phyloP scores from a whole-genome alignment of 2,888 invertebrate species.

The Sinohyriopsis cumingii region DNA sequence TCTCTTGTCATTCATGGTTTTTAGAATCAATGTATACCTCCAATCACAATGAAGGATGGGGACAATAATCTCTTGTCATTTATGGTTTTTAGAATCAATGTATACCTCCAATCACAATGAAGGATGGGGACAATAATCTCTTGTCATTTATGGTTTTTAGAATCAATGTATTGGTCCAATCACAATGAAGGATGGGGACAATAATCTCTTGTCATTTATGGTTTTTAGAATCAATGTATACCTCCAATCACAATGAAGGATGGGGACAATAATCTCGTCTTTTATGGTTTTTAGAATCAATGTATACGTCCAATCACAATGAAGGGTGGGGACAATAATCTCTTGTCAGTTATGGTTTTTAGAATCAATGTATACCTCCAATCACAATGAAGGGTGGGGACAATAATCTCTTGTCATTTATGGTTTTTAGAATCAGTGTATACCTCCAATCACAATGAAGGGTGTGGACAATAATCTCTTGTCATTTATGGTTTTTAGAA shows the following conservation, averaged over 20 bases:
- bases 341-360: slow-evolving; percentile 7
- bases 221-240: slow-evolving; percentile 46
- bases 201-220: slow-evolving; percentile 2
- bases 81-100: slow-evolving; percentile 41
- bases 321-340: slow-evolving; percentile 45
- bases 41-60: slow-evolving; percentile 49
- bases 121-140: slow-evolving; percentile 44
- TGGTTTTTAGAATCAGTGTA: slow-evolving; percentile 42
- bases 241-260: slow-evolving; percentile 51
- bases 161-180: slow-evolving; percentile 49
- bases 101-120: slow-evolving; percentile 50
- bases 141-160: slow-evolving; percentile 29
- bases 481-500: slow-evolving; percentile 37
- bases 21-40: slow-evolving; percentile 51
- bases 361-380: slow-evolving; percentile 53
- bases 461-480: too few species aligned
- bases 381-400: slow-evolving; percentile 47
- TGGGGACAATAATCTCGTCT: slow-evolving; percentile 9
- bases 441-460: slow-evolving; percentile 52
- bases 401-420: too few species aligned
- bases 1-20: slow-evolving; percentile 8
- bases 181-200: slow-evolving; percentile 45
- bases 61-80: background rate
- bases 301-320: slow-evolving; percentile 50
- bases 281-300: slow-evolving; percentile 39